These are phyloP conservation scores for Pammene aurita DNA, from an alignment of 2,888 invertebrate species.

Conservation along the genomic window DNA sequence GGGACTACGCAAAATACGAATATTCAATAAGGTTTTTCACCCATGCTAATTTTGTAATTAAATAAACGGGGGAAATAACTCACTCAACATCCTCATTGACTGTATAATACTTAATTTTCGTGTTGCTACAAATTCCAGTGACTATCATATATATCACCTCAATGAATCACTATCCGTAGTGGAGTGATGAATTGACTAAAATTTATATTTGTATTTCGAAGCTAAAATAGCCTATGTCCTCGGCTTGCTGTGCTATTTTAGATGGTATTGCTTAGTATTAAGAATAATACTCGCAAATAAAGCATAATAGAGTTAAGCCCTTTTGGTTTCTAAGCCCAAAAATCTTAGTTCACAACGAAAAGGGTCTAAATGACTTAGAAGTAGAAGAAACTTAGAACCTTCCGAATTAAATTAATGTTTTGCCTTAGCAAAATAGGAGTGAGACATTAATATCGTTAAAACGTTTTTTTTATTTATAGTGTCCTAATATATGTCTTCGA, in stretches of 20 bases:
- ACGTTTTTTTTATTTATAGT: conserved; percentile 49
- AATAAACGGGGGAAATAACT: not conserved
- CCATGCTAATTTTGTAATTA: not conserved
- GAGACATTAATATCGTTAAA: conserved; percentile 60
- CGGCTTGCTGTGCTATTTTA: not conserved
- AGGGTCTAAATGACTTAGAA: not conserved
- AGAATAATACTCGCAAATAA: not conserved
- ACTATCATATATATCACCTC: conserved; percentile 63
- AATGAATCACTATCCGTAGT: conserved; percentile 70
- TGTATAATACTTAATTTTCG: conserved; percentile 32
- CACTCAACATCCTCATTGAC: conserved; percentile 6
- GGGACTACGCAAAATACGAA: not conserved
- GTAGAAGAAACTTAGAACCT: not conserved
- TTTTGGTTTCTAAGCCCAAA: not conserved
- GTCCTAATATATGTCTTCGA: conserved; percentile 49
- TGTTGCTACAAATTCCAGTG: conserved; percentile 46
- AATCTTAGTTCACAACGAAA: not conserved
- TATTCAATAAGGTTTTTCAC: too few relatives aligned
- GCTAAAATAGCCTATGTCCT: not conserved
- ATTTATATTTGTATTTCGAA: conserved; percentile 42
- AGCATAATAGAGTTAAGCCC: not conserved
- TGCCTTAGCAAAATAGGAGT: conserved; percentile 68
- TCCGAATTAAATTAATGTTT: conserved; percentile 57
- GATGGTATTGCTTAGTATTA: not conserved
- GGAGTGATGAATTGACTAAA: conserved; percentile 70